Percentiles rank a stretch among this genome's conserved stretches.
Evolutionary conservation across 1,140 invertebrate species (phyloP).

Genomic region (Aphaenogaster ashmeadi): DNA sequence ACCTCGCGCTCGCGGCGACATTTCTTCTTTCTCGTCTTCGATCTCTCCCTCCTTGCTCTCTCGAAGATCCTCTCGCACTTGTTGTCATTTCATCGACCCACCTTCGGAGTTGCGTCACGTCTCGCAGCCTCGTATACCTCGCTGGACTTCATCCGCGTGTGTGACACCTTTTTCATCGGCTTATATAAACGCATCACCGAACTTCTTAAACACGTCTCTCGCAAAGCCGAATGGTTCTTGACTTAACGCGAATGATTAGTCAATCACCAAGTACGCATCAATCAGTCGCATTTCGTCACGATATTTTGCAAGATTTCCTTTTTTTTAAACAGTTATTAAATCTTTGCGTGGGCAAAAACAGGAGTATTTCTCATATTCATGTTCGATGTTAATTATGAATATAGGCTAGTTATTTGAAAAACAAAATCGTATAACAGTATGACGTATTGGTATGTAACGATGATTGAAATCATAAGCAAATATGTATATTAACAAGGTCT

Average conservation of each 20-base stretch:
- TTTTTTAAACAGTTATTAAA: background rate
- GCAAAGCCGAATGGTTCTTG: conserved; percentile 19
- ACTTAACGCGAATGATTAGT: conserved; percentile 10
- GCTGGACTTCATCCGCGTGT: conserved; percentile 4
- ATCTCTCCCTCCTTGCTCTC: conserved; percentile 31
- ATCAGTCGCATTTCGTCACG: background rate
- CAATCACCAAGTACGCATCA: background rate
- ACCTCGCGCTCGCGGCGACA: conserved; percentile 74
- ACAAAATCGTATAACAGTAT: background rate
- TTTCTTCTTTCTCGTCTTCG: conserved; percentile 67
- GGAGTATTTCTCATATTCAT: background rate
- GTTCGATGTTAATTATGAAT: background rate
- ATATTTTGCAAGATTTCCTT: background rate
- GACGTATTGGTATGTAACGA: too few relatives aligned
- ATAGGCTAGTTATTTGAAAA: background rate
- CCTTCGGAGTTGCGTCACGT: conserved; percentile 58
- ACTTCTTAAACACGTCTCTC: conserved; percentile 12
- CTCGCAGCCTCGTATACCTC: conserved; percentile 2
- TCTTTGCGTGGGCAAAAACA: background rate
- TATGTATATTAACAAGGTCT: conserved; percentile 3
- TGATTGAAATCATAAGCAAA: background rate
- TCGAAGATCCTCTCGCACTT: conserved; percentile 40
- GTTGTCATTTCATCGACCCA: conserved; percentile 43
- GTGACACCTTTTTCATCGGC: conserved; percentile 47
- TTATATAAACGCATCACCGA: conserved; percentile 35